Evolutionary conservation across 2,113 vertebrate genomes (phyloP), one percentile per base, ranked within the genome.

Genomic region (Odontesthes bonariensis): DNA sequence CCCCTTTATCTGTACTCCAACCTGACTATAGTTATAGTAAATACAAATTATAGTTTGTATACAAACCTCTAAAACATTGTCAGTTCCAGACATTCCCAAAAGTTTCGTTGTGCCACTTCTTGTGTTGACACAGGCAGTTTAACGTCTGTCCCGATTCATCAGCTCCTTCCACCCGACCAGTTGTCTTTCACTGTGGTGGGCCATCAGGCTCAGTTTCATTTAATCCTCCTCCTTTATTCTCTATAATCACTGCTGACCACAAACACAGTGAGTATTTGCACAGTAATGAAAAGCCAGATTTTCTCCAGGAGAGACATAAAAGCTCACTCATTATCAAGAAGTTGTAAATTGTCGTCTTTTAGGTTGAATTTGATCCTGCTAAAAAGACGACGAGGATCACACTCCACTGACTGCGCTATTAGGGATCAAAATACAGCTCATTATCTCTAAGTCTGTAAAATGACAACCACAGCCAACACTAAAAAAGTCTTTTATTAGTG

Each of bases 271-370:
- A 7, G 46, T 46, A 7, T 38, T 17, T 8, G 22, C 51, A 35
- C 17, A 35, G 16, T 20, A 8, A 4, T 12, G 6, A 52, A 47
- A 67, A 12, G 17, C 11, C 32, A 64, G 19, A 20, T 38, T 69
- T 23, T 32, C 27, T 27, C 6, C 35, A 38, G 35, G 35, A 38
- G 35, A 38, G 35, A 38, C 6, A 38, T 8, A 38, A 38, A 7
- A 38, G 35, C 35, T 38, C 35, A 38, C 10, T 38, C 6, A 38
- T 8, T 38, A 10, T 8, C 35, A 8, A 13, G 2, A 0, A 42
- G 5, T 47, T 52, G 8, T 17, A 17, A n/a, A 31, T 51, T 47
- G 9, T 46, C 16, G 0, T 46, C 1, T 17, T 38, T 8, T 38
- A 19, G 33, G 23, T 63, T 2, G 52, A n/a, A 20, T 38, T 35